phyloP scores from a whole-genome alignment of 2,888 invertebrate species.

The Noctua comes region DNA sequence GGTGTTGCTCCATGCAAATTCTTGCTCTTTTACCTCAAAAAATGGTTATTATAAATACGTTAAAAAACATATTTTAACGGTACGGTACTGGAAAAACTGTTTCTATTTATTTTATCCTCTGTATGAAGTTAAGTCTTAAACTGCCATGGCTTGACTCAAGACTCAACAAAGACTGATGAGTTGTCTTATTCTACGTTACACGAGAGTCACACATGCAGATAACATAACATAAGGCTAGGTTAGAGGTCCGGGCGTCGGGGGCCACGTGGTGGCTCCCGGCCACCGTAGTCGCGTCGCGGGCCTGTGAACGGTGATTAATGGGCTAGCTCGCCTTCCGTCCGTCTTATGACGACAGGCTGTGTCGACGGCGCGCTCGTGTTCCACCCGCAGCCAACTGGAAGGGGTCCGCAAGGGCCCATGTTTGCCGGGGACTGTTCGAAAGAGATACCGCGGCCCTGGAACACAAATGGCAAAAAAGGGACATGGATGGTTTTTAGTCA shows the following conservation, averaged over 20 bases:
- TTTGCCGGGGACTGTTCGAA: too few relatives aligned
- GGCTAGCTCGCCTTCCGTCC: too few relatives aligned
- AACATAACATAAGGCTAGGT: background rate
- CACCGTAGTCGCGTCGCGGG: too few relatives aligned
- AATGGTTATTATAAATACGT: constrained; percentile 8
- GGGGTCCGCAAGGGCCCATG: too few relatives aligned
- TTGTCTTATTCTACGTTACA: background rate
- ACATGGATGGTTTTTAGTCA: too few relatives aligned
- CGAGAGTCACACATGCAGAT: background rate
- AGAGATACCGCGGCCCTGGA: too few relatives aligned
- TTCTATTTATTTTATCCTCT: background rate
- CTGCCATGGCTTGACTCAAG: background rate
- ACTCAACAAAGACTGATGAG: background rate
- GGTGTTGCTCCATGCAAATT: constrained; percentile 35
- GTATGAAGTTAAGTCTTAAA: background rate
- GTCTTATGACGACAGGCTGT: too few relatives aligned
- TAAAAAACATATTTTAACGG: background rate
- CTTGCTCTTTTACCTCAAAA: constrained; percentile 13
- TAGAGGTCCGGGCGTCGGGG: background rate
- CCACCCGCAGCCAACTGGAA: too few relatives aligned
- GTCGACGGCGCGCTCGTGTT: too few relatives aligned
- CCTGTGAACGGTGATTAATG: too few relatives aligned
- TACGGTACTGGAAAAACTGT: background rate
- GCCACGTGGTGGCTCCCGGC: too few relatives aligned
- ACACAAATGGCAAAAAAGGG: too few relatives aligned